A percentile compares a stretch with the other conserved stretches of the same genome.
Evolutionary conservation across 2,113 vertebrate genomes (phyloP).

Genomic region (human (Homo sapiens)): DNA sequence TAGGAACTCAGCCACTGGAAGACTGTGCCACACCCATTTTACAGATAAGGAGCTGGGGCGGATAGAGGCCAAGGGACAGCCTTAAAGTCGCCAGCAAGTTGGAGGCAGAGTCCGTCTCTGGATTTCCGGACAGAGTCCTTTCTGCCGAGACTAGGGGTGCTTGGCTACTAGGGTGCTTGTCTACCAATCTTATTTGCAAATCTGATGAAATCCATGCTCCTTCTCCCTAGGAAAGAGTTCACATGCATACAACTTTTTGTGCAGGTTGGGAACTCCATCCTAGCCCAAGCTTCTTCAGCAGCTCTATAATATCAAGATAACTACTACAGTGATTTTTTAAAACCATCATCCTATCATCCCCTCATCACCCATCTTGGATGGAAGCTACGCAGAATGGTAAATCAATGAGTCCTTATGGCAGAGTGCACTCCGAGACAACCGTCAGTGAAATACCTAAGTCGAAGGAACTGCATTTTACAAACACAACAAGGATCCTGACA

Average conservation of each 20-base stretch:
- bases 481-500: rapidly evolving
- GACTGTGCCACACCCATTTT: background rate
- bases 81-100: background rate
- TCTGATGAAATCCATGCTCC: too few relatives aligned
- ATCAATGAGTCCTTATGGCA: rapidly evolving
- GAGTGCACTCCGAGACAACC: background rate
- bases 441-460: rapidly evolving
- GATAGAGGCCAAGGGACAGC: rapidly evolving
- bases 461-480: background rate
- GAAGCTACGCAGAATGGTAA: too few relatives aligned
- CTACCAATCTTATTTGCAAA: background rate
- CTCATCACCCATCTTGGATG: too few relatives aligned
- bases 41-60: background rate
- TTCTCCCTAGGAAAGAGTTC: background rate
- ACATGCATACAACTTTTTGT: background rate
- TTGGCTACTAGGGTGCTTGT: background rate
- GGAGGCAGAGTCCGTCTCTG: background rate
- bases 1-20: background rate
- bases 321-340: too few relatives aligned
- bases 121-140: background rate
- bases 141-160: rapidly evolving
- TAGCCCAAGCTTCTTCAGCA: background rate
- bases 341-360: rapidly evolving
- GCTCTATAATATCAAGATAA: background rate
- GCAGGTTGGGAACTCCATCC: too few relatives aligned